Percentiles rank a stretch among this genome's conserved stretches.
These are phyloP conservation scores for Rissa tridactyla DNA, from an alignment of 2,113 vertebrate species.

Conservation along the genomic window DNA sequence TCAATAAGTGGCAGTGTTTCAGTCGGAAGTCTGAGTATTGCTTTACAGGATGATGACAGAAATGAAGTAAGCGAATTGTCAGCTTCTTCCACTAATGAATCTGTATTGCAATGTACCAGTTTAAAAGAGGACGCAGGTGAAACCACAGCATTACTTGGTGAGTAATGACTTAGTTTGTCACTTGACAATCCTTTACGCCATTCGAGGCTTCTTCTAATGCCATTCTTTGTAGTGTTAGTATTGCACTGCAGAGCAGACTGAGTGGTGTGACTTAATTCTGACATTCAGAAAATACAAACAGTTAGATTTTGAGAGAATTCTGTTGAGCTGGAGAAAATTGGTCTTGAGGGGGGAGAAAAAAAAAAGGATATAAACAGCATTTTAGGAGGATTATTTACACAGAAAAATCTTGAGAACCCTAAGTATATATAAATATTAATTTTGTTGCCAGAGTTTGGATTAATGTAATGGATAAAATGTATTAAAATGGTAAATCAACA, in stretches of 20 bases:
- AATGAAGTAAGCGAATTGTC: conserved; percentile 59
- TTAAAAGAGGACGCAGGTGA: conserved; percentile 73
- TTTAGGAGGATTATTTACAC: not conserved
- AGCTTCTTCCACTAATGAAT: conserved; percentile 55
- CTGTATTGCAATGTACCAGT: conserved; percentile 36
- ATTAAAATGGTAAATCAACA: not conserved
- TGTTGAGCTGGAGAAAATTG: not conserved
- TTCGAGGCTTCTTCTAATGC: too few relatives aligned
- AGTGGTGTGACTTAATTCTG: not conserved
- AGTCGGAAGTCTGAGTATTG: conserved; percentile 59
- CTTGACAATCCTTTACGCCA: not conserved
- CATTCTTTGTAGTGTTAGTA: not conserved
- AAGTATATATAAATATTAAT: not conserved
- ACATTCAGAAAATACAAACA: not conserved
- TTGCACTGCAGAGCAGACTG: too few relatives aligned
- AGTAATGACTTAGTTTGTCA: not conserved
- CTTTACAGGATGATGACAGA: conserved; percentile 65
- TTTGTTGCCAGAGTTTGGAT: not conserved
- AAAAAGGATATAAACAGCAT: not conserved
- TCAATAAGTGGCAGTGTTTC: conserved; percentile 60
- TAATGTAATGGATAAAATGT: not conserved
- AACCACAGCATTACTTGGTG: conserved; percentile 75
- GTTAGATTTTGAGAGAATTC: not conserved
- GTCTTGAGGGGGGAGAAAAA: rapidly evolving
- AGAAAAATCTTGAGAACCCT: not conserved